Evolutionary conservation across 2,797 vertebrate species (phyloP), one percentile per base, ranked within the genome.

Genomic region (Notolabrus celidotus): DNA sequence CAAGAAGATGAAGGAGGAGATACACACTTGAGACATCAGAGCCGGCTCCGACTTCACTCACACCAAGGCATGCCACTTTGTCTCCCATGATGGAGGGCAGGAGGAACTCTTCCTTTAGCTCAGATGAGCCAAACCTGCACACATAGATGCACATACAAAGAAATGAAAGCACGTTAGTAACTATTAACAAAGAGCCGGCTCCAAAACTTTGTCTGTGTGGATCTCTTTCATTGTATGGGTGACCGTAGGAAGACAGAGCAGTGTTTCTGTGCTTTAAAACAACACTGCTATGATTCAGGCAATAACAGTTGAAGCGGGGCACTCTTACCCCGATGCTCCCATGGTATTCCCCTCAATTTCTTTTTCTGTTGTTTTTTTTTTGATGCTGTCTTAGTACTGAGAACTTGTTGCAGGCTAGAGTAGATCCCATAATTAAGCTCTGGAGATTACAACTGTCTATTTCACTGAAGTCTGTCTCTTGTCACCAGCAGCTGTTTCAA

Each of bases 21-120:
- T 42, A 89, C 92, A 29, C 92, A 97, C 95, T 97, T 80, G 95
- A 92, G 0, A 96, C 96, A 85, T 97, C 96, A 36, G 96, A 97
- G 46, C 95, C 95, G 20, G 94, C 94, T 68, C 92, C 95, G 4
- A 87, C 69, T 92, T 97, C 96, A 68, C 95, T 96, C 67, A 97
- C 82, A 64, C 95, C 96, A 8, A 97, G 92, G 72, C 95, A 97
- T 71, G 84, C 94, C 75, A 97, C 96, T 58, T 94, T 85, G 84
- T 97, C 95, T 71, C 96, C 95, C 77, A 83, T 81, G 82, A 96
- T 92, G 60, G 95, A 91, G 15, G 96, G 95, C 55, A 82, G 27
- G 0, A 96, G 93, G 70, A 96, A 96, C 77, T 96, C 90, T 45
- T 84, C 88, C 86, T 96, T 97, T 52, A 97, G 86, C 79, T 96